Evolutionary conservation across 2,888 invertebrate species (phyloP).

Genomic region (Microctonus brassicae): DNA sequence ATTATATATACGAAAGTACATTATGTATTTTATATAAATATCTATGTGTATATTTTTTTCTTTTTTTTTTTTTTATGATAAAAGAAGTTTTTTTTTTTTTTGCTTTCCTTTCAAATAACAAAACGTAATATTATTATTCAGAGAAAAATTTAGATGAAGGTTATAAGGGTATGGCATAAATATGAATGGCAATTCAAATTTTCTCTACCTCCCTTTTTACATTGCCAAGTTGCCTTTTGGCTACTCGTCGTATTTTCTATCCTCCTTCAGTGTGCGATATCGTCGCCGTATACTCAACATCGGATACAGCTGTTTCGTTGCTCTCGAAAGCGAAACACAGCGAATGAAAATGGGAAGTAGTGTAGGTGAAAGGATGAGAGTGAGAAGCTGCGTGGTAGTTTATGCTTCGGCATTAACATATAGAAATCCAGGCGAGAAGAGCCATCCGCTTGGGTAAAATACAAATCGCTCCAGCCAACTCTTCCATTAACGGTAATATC

Average conservation of each 20-base stretch:
- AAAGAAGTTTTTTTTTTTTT: neutral
- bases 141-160: neutral
- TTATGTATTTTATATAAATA: too few relatives aligned
- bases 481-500: slow-evolving; percentile 39
- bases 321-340: slow-evolving; percentile 42
- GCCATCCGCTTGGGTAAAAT: slow-evolving; percentile 35
- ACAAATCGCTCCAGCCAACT: slow-evolving; percentile 53
- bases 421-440: slow-evolving; percentile 49
- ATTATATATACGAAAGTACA: too few relatives aligned
- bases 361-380: neutral
- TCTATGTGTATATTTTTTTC: neutral
- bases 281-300: slow-evolving; percentile 42
- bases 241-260: too few relatives aligned
- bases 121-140: neutral
- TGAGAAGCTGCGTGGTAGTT: slow-evolving; percentile 44
- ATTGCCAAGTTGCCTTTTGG: slow-evolving; percentile 7
- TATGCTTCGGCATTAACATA: slow-evolving; percentile 57
- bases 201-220: neutral
- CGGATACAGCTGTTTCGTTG: slow-evolving; percentile 59
- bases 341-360: neutral
- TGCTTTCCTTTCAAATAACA: neutral
- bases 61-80: neutral
- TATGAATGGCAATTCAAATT: slow-evolving; percentile 3
- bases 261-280: neutral
- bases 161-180: neutral